Base-by-base conservation (phyloP, 2,888 invertebrate species). In the Atherix ibis region DNA sequence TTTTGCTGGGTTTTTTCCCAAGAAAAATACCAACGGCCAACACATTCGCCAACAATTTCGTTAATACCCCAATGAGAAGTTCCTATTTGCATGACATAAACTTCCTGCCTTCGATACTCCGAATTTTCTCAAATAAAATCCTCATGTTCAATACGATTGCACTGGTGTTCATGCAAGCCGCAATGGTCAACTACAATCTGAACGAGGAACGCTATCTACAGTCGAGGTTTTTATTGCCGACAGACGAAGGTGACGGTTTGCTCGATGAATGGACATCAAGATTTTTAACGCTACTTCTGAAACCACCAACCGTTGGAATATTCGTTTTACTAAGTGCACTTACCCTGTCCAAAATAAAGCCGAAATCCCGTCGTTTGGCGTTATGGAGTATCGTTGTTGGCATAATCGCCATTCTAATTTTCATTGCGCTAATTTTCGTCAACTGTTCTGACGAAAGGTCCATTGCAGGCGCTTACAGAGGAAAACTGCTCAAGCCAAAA, bases 121-220 rank as follows among this genome's bases (percentile, higher is more conserved):
- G 73, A 24, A 41, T 75, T 3, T 44, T 70, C n/a, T 59, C 52
- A 32, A 74, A 73, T 44, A 68, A 63, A 47, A 54, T 70, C 35
- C 49, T 73, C 1, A 51, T 71, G 26, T 52, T 64, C 17, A 73
- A 70, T 41, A 52, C 67, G 15, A 26, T 66, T 5, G 63, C 69
- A 5, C 52, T 65, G 4, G 61, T 65, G 40, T 62, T 68, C 26
- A 61, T 68, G 42, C 53, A 64, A 35, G 61, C 65, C 24, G 74
- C 68, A 1, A 37, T 68, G 2, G 46, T 67, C 2, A 74, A 74
- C 50, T 73, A 67, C 37, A 48, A 56, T 2, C 48, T 58, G 12
- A 64, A 67, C 39, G 71, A 73, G 51, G 65, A 70, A 40, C 55
- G 60, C 31, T 70, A 69, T 44, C 54, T 72, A 43, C 70, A 72